Evolutionary conservation across 2,888 invertebrate genomes (phyloP), one percentile per base, ranked within the genome.

Genomic region (Zygogramma bicolorata): DNA sequence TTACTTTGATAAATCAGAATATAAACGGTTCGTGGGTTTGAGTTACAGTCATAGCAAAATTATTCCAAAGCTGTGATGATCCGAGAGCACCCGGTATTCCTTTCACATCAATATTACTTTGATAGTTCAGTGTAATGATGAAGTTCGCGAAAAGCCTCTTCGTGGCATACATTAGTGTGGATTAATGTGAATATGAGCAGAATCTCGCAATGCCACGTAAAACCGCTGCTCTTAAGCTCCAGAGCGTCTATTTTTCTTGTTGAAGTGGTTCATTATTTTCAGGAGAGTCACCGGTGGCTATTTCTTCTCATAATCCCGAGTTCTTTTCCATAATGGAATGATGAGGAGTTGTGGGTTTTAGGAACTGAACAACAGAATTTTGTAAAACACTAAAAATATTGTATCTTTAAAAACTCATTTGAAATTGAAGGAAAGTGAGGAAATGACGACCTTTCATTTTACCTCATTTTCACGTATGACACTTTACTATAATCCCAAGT

Each of bases 131-230:
- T 68, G 46, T 68, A 68, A 72, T 68, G 68, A 68, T 68, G 59
- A 31, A 59, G 68, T 57, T 65, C 27, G 27, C 13, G 22, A 53
- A 72, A 53, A 68, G 68, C 61, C 68, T 40, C 68, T 72, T 59
- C 65, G 27, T 53, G 65, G 65, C 67, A 72, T 72, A 72, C 53
- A 68, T 72, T 72, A 72, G 53, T n/a, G 63, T 49, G 60, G 71
- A 65, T 71, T 71, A 68, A 71, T 60, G 68, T 68, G 58, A 25
- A 71, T 68, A 63, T 38, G 68, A 71, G 59, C 8, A 59, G 68
- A 67, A 71, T 71, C 8, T 1, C 46, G 29, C 15, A 31, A 13
- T 42, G 42, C 29, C 46, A 53, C 25, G 53, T 53, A 27, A 53
- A 53, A 27, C 27, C 27, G 53, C 53, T 15, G 53, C 53, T 25